Percentiles rank a stretch among this genome's conserved stretches.
Evolutionary conservation across 2,888 invertebrate genomes (phyloP).

Genomic region (Hanleya hanleyi): DNA sequence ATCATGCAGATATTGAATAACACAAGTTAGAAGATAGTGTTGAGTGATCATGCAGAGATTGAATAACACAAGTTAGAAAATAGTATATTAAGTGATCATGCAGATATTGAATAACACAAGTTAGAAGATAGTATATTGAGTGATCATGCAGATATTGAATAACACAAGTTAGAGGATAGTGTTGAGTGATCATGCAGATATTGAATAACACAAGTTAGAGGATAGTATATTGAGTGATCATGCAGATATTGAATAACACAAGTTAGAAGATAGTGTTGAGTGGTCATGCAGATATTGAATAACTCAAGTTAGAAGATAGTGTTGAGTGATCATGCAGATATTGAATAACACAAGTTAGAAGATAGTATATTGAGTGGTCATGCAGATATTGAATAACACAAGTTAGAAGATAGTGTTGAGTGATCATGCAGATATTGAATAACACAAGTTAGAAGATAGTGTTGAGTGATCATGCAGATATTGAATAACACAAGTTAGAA

Average conservation of each 20-base stretch:
- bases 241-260: neutral
- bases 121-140: no score
- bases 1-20: slow-evolving; percentile 47
- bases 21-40: neutral
- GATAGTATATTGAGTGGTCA: no score
- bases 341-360: neutral
- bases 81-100: no score
- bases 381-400: no score
- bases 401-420: no score
- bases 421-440: neutral
- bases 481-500: no score
- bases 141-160: neutral
- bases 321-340: neutral
- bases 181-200: no score
- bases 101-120: no score
- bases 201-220: no score
- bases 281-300: slow-evolving; percentile 48
- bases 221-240: neutral
- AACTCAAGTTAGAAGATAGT: neutral
- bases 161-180: neutral
- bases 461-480: no score
- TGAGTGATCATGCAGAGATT: neutral
- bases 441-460: neutral
- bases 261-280: neutral
- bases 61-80: neutral